Evolutionary conservation across 2,797 vertebrate species (phyloP).

Genomic region (Sebastes cheni): DNA sequence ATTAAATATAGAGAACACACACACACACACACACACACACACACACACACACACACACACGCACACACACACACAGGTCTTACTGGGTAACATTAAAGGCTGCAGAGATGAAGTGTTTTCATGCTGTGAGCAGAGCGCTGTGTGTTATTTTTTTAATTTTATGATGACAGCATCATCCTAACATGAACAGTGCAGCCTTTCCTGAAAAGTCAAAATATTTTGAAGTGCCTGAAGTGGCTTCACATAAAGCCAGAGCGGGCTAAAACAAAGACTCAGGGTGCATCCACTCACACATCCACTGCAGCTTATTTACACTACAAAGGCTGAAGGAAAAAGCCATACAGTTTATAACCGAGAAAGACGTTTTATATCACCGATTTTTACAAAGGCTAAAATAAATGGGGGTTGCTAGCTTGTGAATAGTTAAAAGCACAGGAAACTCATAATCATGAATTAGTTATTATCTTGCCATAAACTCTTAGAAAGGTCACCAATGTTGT

Average conservation of each 20-base stretch:
- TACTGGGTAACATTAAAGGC: neutral
- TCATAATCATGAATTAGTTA: neutral
- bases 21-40: neutral
- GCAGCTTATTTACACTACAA: constrained; percentile 7
- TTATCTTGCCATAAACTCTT: neutral
- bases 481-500: neutral
- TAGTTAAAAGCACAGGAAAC: neutral
- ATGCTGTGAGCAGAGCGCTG: constrained; percentile 8
- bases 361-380: neutral
- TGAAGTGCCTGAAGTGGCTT: constrained; percentile 6
- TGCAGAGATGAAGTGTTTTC: constrained; percentile 18
- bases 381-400: neutral
- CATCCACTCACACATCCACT: neutral
- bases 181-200: constrained; percentile 16
- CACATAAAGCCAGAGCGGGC: neutral
- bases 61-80: neutral
- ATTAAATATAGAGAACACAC: neutral
- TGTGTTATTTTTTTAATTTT: neutral
- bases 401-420: neutral
- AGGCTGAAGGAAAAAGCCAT: neutral
- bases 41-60: neutral
- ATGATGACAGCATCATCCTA: constrained; percentile 21
- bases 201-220: constrained; percentile 26
- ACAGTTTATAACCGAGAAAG: neutral
- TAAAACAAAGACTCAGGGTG: neutral